These are phyloP conservation scores for Diabrotica undecimpunctata DNA, from an alignment of 1,140 invertebrate species.

Conservation along the genomic window DNA sequence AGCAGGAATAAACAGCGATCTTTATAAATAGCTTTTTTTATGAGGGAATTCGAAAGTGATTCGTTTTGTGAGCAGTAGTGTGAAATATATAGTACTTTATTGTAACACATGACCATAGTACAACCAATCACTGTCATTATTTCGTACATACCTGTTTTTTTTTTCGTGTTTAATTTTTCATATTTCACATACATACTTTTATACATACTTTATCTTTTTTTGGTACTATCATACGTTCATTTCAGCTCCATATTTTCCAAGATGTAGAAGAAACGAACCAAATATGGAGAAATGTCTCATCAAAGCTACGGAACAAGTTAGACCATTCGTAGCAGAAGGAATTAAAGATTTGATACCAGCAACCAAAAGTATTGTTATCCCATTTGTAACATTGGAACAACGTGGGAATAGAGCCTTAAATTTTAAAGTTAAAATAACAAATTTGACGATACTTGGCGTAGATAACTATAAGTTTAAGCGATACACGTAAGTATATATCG, in stretches of 20 bases:
- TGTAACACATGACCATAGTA: no score
- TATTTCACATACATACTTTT: no score
- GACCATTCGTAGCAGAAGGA: slow-evolving; percentile 57
- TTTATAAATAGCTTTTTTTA: no score
- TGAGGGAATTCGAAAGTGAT: no score
- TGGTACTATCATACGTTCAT: no score
- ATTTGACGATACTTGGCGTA: slow-evolving; percentile 59
- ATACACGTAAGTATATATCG: slow-evolving; percentile 21
- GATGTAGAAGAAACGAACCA: slow-evolving; percentile 58
- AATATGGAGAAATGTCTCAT: slow-evolving; percentile 58
- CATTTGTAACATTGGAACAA: slow-evolving; percentile 59
- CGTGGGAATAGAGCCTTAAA: slow-evolving; percentile 54
- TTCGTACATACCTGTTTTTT: no score
- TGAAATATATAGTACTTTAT: no score
- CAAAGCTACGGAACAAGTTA: slow-evolving; percentile 55
- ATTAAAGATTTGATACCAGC: slow-evolving; percentile 61
- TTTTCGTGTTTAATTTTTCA: no score
- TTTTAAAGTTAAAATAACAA: slow-evolving; percentile 60
- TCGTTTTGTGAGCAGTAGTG: no score
- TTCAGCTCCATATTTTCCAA: slow-evolving; percentile 56
- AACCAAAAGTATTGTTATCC: slow-evolving; percentile 60
- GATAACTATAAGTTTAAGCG: slow-evolving; percentile 26
- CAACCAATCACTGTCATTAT: no score
- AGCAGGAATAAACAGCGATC: no score
- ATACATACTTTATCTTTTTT: no score